A percentile compares a stretch with the other conserved stretches of the same genome.
Evolutionary conservation across 35 echinoderm and acorn worm species (phyloP).

Genomic region (Chiridota heheva): DNA sequence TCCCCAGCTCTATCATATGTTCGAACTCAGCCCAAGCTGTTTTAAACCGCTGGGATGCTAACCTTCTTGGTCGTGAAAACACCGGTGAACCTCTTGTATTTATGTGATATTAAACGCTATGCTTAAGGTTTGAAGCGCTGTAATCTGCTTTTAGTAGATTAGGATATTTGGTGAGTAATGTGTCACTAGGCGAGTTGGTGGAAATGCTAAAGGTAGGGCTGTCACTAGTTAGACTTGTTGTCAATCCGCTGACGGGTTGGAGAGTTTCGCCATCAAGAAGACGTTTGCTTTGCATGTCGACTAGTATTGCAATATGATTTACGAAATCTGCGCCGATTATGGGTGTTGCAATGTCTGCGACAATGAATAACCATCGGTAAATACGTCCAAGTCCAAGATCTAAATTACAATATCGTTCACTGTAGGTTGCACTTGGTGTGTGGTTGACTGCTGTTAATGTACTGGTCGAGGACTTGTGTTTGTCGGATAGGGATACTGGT

Average conservation of each 20-base stretch:
- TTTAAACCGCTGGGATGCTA: conserved; percentile 4
- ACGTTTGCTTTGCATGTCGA: neutral
- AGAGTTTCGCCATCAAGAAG: conserved; percentile 28
- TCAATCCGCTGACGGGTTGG: neutral
- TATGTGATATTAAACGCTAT: conserved; percentile 54
- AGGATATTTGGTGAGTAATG: neutral
- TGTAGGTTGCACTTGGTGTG: neutral
- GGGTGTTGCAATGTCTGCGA: conserved; percentile 29
- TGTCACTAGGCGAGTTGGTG: neutral
- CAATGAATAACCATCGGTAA: conserved; percentile 37
- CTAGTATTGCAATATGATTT: conserved; percentile 20
- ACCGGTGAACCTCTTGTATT: conserved; percentile 32
- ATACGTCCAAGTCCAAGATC: conserved; percentile 38
- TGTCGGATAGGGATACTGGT: neutral
- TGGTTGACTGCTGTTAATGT: neutral
- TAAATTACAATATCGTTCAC: conserved; percentile 16
- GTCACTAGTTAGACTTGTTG: neutral
- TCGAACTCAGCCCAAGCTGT: conserved; percentile 51
- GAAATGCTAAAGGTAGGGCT: neutral
- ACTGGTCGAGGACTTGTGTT: neutral
- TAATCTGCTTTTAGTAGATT: conserved; percentile 5
- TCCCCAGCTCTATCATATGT: conserved; percentile 50
- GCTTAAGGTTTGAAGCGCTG: conserved; percentile 10
- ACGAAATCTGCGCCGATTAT: conserved; percentile 58
- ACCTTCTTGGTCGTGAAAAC: conserved; percentile 15